A percentile compares a stretch with the other conserved stretches of the same genome.
Evolutionary conservation across 1,140 invertebrate species (phyloP).

Genomic region (Ceratina calcarata): DNA sequence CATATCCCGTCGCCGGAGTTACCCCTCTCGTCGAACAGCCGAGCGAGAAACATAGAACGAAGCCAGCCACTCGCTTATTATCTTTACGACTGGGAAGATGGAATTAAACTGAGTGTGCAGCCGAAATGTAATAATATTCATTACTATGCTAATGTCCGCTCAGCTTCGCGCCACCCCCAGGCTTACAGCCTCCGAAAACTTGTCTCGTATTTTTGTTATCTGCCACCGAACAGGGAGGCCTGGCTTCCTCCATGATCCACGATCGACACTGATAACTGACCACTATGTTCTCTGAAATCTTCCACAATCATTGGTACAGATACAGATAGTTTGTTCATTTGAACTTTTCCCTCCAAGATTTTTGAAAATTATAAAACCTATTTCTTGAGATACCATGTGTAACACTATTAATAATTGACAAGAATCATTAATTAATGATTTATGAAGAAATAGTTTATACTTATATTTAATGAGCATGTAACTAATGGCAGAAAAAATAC

Average conservation of each 20-base stretch:
- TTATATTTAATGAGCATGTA: no score
- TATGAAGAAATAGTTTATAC: no score
- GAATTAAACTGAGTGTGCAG: conserved; percentile 80
- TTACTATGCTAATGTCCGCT: conserved; percentile 80
- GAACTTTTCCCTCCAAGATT: no score
- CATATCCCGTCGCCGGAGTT: conserved; percentile 46
- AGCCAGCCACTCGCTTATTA: conserved; percentile 78
- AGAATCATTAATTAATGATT: no score
- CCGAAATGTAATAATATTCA: conserved; percentile 81
- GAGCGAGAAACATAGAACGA: conserved; percentile 57
- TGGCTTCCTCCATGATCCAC: conserved; percentile 51
- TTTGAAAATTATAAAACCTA: no score
- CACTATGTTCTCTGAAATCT: background rate
- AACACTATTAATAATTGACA: no score
- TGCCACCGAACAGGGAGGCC: conserved; percentile 66
- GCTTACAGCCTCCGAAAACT: conserved; percentile 77
- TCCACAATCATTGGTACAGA: no score
- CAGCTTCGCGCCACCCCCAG: conserved; percentile 60
- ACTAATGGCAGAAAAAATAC: background rate
- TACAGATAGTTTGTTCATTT: no score
- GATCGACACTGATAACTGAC: conserved; percentile 19
- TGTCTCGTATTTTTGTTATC: conserved; percentile 80
- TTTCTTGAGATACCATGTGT: no score
- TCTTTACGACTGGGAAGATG: conserved; percentile 81
- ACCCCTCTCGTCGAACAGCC: conserved; percentile 22